Percentiles rank a stretch among this genome's conserved stretches.
Evolutionary conservation across 2,113 vertebrate species (phyloP).

Genomic region (Heterotis niloticus): DNA sequence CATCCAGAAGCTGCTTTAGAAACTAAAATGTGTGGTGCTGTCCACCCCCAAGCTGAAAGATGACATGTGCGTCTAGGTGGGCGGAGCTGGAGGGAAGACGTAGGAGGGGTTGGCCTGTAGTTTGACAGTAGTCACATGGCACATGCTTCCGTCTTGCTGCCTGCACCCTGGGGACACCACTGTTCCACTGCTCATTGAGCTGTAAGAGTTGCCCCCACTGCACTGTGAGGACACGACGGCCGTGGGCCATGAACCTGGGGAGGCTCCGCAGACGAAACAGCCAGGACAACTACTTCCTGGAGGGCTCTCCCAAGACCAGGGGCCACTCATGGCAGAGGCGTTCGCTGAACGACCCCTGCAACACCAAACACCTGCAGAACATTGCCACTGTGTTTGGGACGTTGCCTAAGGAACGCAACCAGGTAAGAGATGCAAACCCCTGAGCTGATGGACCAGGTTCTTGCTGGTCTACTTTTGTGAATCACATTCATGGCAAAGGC

Average conservation of each 20-base stretch:
- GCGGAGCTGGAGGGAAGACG: not conserved
- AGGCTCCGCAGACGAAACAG: slow-evolving; percentile 55
- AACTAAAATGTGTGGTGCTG: not conserved
- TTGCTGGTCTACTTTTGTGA: too few species aligned
- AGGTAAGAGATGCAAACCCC: slow-evolving; percentile 59
- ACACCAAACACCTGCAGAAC: slow-evolving; percentile 56
- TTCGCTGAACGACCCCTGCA: slow-evolving; percentile 48
- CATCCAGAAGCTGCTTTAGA: not conserved
- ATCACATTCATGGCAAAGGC: not conserved
- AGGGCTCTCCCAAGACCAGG: slow-evolving; percentile 46
- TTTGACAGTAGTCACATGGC: slow-evolving; percentile 71
- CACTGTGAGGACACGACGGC: slow-evolving; percentile 42
- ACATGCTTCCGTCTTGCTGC: slow-evolving; percentile 62
- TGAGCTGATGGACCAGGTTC: too few species aligned
- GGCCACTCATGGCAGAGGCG: slow-evolving; percentile 47
- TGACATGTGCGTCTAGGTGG: too few species aligned
- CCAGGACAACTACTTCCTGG: slow-evolving; percentile 49
- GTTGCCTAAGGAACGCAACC: slow-evolving; percentile 64
- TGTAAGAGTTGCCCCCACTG: slow-evolving; percentile 37
- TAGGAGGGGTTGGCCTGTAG: slow-evolving; percentile 20
- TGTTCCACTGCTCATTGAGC: slow-evolving; percentile 42
- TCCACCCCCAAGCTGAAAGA: too few species aligned
- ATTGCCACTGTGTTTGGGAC: slow-evolving; percentile 55
- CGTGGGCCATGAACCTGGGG: slow-evolving; percentile 69
- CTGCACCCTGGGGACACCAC: slow-evolving; percentile 45